Evolutionary conservation across 2,888 invertebrate genomes (phyloP).

Genomic region (Laothoe populi): DNA sequence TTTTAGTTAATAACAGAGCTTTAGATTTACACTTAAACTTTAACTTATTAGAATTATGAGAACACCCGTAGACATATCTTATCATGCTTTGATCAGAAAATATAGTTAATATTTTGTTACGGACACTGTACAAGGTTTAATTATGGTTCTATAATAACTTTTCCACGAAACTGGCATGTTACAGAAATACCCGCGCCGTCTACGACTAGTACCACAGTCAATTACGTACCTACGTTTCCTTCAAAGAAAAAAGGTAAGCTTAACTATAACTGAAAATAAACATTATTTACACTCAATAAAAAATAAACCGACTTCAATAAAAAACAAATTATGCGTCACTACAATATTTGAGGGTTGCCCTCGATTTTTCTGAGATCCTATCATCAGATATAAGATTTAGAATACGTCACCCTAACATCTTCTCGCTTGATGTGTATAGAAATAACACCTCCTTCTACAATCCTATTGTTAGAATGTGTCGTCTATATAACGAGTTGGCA

Average conservation of each 20-base stretch:
- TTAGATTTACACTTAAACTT: too few species aligned
- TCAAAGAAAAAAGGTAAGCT: conserved; percentile 86
- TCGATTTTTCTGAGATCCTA: too few species aligned
- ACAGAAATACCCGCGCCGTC: conserved; percentile 95
- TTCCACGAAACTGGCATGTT: conserved; percentile 41
- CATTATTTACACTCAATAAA: conserved; percentile 30
- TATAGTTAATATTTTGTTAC: conserved; percentile 3
- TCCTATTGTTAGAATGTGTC: too few species aligned
- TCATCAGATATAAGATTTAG: too few species aligned
- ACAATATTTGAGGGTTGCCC: too few species aligned
- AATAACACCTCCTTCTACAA: too few species aligned
- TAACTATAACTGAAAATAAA: conserved; percentile 30
- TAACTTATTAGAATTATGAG: not conserved
- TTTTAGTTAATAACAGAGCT: too few species aligned
- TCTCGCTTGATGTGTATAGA: too few species aligned
- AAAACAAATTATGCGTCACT: too few species aligned
- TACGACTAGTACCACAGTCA: conserved; percentile 86
- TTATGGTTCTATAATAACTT: conserved; percentile 21
- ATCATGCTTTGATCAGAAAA: not conserved
- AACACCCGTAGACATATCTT: not conserved
- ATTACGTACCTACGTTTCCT: conserved; percentile 84
- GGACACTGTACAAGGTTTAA: conserved; percentile 10
- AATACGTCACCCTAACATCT: too few species aligned
- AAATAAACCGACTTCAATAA: not conserved
- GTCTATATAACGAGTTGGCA: too few species aligned